Evolutionary conservation across 2,113 vertebrate genomes (phyloP).

Genomic region (Macheiramphus alcinus): DNA sequence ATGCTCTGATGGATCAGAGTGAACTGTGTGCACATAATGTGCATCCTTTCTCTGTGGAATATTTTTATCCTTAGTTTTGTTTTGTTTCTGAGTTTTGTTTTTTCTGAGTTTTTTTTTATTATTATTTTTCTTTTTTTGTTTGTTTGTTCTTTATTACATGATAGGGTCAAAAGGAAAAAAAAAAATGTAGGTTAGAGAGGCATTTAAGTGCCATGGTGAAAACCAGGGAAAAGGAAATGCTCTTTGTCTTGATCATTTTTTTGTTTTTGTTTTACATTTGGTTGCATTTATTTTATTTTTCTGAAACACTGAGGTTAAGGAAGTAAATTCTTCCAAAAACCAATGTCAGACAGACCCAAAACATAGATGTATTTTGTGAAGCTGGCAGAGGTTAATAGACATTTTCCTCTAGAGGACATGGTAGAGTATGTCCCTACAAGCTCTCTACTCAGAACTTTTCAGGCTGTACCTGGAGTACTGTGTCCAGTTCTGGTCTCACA

Average conservation of each 20-base stretch:
- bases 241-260: fast-evolving
- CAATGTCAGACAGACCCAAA: not conserved
- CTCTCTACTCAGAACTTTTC: not conserved
- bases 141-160: not conserved
- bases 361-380: not conserved
- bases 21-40: not conserved
- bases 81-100: not conserved
- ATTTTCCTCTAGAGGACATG: not conserved
- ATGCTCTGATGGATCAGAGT: not conserved
- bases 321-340: not conserved
- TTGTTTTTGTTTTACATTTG: not conserved
- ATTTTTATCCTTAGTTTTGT: not conserved
- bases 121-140: no score
- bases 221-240: not conserved
- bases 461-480: not conserved
- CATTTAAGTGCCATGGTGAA: not conserved
- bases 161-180: not conserved
- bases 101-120: not conserved
- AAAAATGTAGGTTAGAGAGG: not conserved
- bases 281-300: not conserved
- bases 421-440: not conserved
- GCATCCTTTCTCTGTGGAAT: not conserved
- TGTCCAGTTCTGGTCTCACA: not conserved
- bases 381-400: not conserved
- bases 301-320: not conserved